Evolutionary conservation across 1,140 invertebrate genomes (phyloP).

Genomic region (Drosophila leontia): DNA sequence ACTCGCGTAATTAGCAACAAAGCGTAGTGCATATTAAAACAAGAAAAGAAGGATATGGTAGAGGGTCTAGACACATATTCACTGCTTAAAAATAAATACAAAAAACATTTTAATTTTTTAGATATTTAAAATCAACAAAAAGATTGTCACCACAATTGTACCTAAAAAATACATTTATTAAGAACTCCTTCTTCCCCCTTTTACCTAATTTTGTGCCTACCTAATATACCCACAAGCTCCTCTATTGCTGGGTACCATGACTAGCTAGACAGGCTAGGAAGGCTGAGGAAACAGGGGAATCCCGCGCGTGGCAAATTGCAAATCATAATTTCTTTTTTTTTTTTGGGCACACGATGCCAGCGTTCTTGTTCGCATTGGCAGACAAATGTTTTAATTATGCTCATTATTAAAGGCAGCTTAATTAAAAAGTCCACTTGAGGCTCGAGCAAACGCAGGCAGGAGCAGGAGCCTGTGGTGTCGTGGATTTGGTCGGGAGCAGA

Average conservation of each 20-base stretch:
- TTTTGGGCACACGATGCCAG: slow-evolving; percentile 5
- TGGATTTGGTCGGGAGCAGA: background rate
- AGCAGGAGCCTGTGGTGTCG: background rate
- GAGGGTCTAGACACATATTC: background rate
- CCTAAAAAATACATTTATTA: background rate
- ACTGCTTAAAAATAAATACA: too few species aligned
- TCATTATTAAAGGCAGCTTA: slow-evolving; percentile 45
- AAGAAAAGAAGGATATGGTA: background rate
- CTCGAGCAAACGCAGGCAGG: background rate
- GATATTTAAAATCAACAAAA: too few species aligned
- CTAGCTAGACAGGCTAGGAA: background rate
- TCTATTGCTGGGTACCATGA: slow-evolving; percentile 5
- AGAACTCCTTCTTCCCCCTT: too few species aligned
- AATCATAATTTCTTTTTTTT: slow-evolving; percentile 49
- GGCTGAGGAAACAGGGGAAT: background rate
- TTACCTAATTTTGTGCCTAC: background rate
- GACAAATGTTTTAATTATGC: slow-evolving; percentile 53
- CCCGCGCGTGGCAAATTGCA: slow-evolving; percentile 44
- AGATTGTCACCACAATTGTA: background rate
- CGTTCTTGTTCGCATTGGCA: slow-evolving; percentile 18
- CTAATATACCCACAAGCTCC: background rate
- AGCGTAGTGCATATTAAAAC: slow-evolving; percentile 39
- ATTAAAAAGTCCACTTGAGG: slow-evolving; percentile 49
- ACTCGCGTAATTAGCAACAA: slow-evolving; percentile 53
- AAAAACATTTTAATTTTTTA: background rate